Conservation (phyloP, 2,113 vertebrate species). For the Indri indri region DNA sequence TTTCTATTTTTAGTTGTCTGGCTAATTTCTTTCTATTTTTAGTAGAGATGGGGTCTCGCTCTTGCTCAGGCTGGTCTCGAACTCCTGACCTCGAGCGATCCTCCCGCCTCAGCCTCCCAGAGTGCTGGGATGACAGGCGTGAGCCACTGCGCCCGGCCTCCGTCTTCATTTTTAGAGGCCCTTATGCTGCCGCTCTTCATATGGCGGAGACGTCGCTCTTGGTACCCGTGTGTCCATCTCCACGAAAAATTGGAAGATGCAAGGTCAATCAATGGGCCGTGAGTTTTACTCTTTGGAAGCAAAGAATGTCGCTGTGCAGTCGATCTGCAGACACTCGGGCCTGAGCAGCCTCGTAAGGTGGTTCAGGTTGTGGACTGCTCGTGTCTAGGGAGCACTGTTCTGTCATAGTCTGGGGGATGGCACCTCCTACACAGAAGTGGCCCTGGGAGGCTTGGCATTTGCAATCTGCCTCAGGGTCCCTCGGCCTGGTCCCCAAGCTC, state of each 20-base stretch:
- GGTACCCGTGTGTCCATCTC: neutral
- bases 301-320: neutral
- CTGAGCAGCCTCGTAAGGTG: neutral
- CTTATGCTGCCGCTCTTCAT: neutral
- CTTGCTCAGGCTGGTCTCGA: too few species aligned
- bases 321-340: fast-evolving
- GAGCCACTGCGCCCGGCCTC: too few species aligned
- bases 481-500: neutral
- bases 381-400: neutral
- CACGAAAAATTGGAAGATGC: neutral
- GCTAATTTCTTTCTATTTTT: too few species aligned
- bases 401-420: neutral
- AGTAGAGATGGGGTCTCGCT: too few species aligned
- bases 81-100: too few species aligned
- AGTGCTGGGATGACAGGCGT: too few species aligned
- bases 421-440: neutral
- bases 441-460: neutral
- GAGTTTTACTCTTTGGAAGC: neutral
- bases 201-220: too few species aligned
- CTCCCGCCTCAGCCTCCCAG: too few species aligned
- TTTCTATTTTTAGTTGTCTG: too few species aligned
- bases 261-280: neutral
- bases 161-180: neutral
- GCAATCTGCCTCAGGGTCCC: neutral
- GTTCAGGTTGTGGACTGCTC: neutral